phyloP scores from a whole-genome alignment of 1,140 invertebrate species.

The Cydia strobilella region DNA sequence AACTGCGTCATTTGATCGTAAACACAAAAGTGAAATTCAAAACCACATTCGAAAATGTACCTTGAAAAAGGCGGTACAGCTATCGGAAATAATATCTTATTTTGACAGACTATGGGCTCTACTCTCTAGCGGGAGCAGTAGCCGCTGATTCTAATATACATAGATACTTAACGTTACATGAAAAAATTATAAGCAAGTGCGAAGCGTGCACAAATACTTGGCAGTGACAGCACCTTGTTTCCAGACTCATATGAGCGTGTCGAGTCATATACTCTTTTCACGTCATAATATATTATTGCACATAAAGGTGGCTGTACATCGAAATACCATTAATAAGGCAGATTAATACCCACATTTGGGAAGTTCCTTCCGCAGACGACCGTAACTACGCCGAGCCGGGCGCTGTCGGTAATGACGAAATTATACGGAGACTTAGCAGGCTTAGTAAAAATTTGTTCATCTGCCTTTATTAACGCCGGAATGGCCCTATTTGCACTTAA shows the following conservation, averaged over 20 bases:
- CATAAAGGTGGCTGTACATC: background rate
- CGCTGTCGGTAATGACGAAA: slow-evolving; percentile 65
- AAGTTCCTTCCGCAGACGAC: slow-evolving; percentile 15
- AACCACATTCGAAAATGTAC: too few relatives aligned
- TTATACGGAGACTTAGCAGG: slow-evolving; percentile 71
- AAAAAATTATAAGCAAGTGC: too few relatives aligned
- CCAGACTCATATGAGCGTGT: background rate
- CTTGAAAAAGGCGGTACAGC: too few relatives aligned
- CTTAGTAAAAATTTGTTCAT: slow-evolving; percentile 75
- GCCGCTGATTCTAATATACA: too few relatives aligned
- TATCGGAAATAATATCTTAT: too few relatives aligned
- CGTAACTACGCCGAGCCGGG: background rate
- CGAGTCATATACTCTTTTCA: background rate
- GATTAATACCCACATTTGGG: slow-evolving; percentile 18
- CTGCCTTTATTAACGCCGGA: slow-evolving; percentile 10
- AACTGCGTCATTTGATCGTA: too few relatives aligned
- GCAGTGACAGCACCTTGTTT: background rate
- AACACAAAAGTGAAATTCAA: too few relatives aligned
- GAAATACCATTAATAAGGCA: slow-evolving; percentile 13
- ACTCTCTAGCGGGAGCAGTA: too few relatives aligned
- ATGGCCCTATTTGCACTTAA: slow-evolving; percentile 32
- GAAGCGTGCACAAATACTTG: background rate
- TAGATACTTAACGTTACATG: too few relatives aligned
- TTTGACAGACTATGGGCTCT: too few relatives aligned
- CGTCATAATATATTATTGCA: too few relatives aligned